These are phyloP conservation scores for Hemicrepidius hirtus DNA, from an alignment of 2,888 invertebrate species.

Conservation along the genomic window DNA sequence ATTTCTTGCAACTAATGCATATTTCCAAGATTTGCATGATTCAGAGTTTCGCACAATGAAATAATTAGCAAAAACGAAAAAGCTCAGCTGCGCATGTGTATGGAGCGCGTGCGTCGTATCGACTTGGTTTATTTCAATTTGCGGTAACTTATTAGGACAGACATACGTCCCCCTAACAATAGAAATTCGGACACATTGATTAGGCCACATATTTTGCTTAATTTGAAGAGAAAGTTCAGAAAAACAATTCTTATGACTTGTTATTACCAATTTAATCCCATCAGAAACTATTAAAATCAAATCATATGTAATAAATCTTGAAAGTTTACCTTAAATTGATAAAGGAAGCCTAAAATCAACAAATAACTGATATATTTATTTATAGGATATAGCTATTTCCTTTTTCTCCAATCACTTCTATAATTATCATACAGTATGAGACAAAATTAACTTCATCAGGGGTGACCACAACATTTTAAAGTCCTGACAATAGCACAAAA, in stretches of 20 bases:
- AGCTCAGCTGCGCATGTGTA: constrained; percentile 33
- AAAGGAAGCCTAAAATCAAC: too few relatives aligned
- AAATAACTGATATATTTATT: too few relatives aligned
- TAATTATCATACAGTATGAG: too few relatives aligned
- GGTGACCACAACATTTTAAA: too few relatives aligned
- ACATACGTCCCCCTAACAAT: constrained; percentile 43
- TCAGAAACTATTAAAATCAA: too few relatives aligned
- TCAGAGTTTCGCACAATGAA: constrained; percentile 34
- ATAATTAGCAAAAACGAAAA: constrained; percentile 32
- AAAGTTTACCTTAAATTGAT: too few relatives aligned
- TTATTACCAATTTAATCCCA: too few relatives aligned
- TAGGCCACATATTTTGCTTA: background rate
- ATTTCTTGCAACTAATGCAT: background rate
- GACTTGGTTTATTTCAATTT: constrained; percentile 41
- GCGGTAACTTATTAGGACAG: constrained; percentile 47
- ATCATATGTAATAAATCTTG: too few relatives aligned
- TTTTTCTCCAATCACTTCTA: too few relatives aligned
- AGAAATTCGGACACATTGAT: background rate
- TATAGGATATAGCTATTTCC: too few relatives aligned
- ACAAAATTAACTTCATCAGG: too few relatives aligned
- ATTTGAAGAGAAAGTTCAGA: background rate
- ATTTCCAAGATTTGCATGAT: constrained; percentile 32
- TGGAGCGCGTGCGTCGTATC: constrained; percentile 47
- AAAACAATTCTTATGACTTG: background rate
- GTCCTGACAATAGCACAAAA: too few relatives aligned